Evolutionary conservation across 2,113 vertebrate species (phyloP), one percentile per base, ranked within the genome.

Genomic region (Scalopus aquaticus): DNA sequence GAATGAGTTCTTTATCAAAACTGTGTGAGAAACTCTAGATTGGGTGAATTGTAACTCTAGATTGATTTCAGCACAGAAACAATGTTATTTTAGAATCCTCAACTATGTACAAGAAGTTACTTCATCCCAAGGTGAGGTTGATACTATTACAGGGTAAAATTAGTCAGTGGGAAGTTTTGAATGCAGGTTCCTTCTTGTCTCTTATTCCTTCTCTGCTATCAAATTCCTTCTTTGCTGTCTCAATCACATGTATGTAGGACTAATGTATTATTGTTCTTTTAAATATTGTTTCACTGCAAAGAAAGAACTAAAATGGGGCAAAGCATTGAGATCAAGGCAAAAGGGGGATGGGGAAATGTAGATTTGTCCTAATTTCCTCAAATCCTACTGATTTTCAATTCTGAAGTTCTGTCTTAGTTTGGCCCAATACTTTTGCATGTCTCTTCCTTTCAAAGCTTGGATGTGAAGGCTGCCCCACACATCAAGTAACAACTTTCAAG

Each of bases 1-100:
- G 51, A 70, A 19, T 60, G n/a, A 69, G 11, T 72, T 64, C 54
- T 65, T 10, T 77, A 65, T 62, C 51, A 91, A 44, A 62, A 62
- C 26, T n/a, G n/a, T 72, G 37, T 79, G 49, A 89, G 67, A 35
- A 78, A 90, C 32, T 90, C 73, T 90, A 85, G 24, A 28, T 94
- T 79, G 42, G 39, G 35, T 65, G 39, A 79, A 80, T 67, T 80
- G 39, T 78, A 58, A 88, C 56, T 85, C 44, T 9, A 72, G 73
- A 64, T n/a, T 73, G 65, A 64, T 85, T 82, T 90, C 39, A 79
- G 32, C 62, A 70, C 20, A 76, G 88, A 90, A 81, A 70, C 42
- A 62, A 58, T 85, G 22, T 90, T 60, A 58, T 64, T 65, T 90
- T 93, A 65, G 67, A 93, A 76, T 65, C 54, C 8, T 35, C 70